phyloP scores from a whole-genome alignment of 2,113 vertebrate genomes.

The Hepsetus odoe region DNA sequence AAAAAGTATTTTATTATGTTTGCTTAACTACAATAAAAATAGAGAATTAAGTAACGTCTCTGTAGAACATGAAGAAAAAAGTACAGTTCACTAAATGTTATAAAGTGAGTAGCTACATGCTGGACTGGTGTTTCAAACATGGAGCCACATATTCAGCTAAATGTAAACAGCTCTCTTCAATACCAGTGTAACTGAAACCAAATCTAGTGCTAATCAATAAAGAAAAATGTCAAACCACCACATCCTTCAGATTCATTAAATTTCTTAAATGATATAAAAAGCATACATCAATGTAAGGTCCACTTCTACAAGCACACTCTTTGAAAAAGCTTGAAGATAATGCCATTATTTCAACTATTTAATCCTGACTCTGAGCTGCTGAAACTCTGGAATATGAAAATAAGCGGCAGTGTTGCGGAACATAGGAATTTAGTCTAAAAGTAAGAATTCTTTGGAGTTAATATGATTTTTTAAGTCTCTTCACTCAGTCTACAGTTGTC shows the following conservation, averaged over 20 bases:
- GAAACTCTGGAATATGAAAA: not conserved
- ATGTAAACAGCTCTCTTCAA: not conserved
- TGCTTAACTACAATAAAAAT: not conserved
- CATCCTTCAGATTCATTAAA: no score
- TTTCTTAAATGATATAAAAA: no score
- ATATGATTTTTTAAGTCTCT: not conserved
- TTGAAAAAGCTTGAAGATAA: not conserved
- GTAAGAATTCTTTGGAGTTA: not conserved
- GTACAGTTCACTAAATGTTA: not conserved
- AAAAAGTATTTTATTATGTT: conserved; percentile 8
- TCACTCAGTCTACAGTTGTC: not conserved
- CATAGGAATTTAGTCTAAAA: not conserved
- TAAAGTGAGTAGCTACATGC: not conserved
- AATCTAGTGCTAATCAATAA: not conserved
- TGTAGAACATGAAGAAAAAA: not conserved
- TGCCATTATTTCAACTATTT: not conserved
- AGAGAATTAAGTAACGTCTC: not conserved
- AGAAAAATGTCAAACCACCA: no score
- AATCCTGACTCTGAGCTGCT: not conserved
- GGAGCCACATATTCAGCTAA: not conserved
- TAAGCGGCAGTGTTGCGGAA: not conserved
- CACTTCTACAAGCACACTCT: not conserved
- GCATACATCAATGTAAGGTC: no score
- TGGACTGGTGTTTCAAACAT: not conserved
- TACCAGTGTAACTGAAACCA: not conserved